A percentile compares a stretch with the other conserved stretches of the same genome.
Conservation (phyloP, 2,113 vertebrate species). For the Stomatorhinus ivindoensis region DNA sequence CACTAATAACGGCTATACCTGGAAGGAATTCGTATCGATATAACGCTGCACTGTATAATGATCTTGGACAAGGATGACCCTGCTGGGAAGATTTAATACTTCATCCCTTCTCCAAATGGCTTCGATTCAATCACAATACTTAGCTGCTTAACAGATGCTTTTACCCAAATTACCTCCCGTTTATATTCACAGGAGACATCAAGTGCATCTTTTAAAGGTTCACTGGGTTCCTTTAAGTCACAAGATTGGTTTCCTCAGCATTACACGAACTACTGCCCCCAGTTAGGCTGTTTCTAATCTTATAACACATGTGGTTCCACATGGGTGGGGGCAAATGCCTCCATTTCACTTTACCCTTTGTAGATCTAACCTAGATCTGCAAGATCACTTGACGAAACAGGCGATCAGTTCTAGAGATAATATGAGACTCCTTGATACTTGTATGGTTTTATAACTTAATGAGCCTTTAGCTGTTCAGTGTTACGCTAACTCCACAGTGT, state of each 20-base stretch:
- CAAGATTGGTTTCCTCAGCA: not conserved
- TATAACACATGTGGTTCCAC: not conserved
- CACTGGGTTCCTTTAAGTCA: not conserved
- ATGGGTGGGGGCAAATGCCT: not conserved
- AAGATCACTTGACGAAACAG: not conserved
- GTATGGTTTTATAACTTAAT: not conserved
- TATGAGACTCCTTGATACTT: not conserved
- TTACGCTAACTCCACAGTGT: constrained; percentile 46
- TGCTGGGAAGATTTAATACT: not conserved
- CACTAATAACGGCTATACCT: not conserved
- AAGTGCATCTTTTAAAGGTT: not conserved
- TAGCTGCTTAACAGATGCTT: not conserved
- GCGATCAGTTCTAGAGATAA: not conserved
- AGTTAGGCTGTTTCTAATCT: not conserved
- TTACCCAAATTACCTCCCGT: not conserved
- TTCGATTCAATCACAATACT: not conserved
- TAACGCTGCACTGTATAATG: not conserved
- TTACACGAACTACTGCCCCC: not conserved
- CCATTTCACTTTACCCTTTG: constrained; percentile 16
- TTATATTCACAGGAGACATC: not conserved
- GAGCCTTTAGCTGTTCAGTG: constrained; percentile 37
- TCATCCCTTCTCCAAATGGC: not conserved
- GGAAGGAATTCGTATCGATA: not conserved
- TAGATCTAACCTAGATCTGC: not conserved
- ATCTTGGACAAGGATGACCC: not conserved